Percentiles rank a stretch among this genome's conserved stretches.
These are phyloP conservation scores for Anas platyrhynchos DNA, from an alignment of 2,113 vertebrate genomes.

Conservation along the genomic window DNA sequence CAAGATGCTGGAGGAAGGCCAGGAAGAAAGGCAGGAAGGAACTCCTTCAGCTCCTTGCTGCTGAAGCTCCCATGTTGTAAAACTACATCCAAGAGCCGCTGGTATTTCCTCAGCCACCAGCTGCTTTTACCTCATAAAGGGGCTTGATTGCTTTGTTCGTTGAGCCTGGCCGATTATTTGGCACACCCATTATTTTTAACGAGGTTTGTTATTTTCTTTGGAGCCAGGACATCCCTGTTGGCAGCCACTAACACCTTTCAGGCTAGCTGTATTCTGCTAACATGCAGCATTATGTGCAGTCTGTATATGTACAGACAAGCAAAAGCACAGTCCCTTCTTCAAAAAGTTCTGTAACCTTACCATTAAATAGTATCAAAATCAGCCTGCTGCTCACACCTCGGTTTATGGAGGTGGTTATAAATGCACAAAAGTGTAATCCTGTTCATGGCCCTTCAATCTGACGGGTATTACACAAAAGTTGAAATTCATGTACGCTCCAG, in stretches of 20 bases:
- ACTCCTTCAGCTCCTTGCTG: not conserved
- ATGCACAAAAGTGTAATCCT: not conserved
- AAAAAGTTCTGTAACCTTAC: not conserved
- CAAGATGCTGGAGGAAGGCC: not conserved
- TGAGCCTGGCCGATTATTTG: not conserved
- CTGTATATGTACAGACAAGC: not conserved
- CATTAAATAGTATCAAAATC: not conserved
- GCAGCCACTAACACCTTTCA: slow-evolving; percentile 15
- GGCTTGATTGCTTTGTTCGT: slow-evolving; percentile 43
- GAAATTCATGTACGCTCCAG: not conserved
- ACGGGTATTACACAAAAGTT: not conserved
- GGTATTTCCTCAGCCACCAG: slow-evolving; percentile 57
- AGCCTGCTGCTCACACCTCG: not conserved
- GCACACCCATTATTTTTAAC: slow-evolving; percentile 54
- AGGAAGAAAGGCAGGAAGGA: not conserved
- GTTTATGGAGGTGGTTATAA: rapidly evolving
- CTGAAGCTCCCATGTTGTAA: not conserved
- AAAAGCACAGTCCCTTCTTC: not conserved
- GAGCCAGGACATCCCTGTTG: slow-evolving; percentile 39
- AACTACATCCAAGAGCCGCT: slow-evolving; percentile 1
- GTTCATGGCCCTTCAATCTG: not conserved
- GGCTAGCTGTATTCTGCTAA: not conserved
- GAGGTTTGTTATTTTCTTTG: slow-evolving; percentile 37
- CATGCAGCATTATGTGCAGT: rapidly evolving
- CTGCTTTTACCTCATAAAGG: slow-evolving; percentile 61